These are phyloP conservation scores for Oenanthe oenanthe DNA, from an alignment of 2,113 vertebrate species.

Conservation along the genomic window DNA sequence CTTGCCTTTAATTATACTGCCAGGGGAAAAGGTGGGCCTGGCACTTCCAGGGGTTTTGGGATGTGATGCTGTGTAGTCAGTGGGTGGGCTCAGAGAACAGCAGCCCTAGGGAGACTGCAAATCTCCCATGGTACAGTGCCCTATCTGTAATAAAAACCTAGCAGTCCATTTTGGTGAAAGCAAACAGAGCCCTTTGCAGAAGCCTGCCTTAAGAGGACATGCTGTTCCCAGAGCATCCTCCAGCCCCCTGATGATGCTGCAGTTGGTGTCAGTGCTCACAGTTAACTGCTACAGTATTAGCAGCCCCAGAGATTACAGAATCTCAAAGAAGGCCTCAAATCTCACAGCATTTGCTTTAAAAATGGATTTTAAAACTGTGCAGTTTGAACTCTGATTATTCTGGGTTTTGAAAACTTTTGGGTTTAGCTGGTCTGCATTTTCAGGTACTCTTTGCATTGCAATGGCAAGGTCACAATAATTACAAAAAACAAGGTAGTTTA, in stretches of 20 bases:
- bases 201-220: not conserved
- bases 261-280: not conserved
- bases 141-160: not conserved
- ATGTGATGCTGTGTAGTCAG: not conserved
- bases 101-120: not conserved
- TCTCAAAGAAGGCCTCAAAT: not conserved
- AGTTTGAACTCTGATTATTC: not conserved
- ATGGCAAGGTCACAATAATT: not conserved
- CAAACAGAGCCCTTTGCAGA: not conserved
- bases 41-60: not conserved
- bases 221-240: not conserved
- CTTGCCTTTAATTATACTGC: not conserved
- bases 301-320: not conserved
- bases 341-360: not conserved
- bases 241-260: not conserved
- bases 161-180: not conserved
- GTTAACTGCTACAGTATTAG: not conserved
- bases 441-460: not conserved
- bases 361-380: not conserved
- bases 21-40: not conserved
- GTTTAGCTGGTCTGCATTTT: not conserved
- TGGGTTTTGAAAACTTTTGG: not conserved
- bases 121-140: accelerated
- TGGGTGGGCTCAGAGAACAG: not conserved
- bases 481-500: not conserved